phyloP scores from a whole-genome alignment of 2,113 vertebrate species.

The Dolichallabes microphthalmus region DNA sequence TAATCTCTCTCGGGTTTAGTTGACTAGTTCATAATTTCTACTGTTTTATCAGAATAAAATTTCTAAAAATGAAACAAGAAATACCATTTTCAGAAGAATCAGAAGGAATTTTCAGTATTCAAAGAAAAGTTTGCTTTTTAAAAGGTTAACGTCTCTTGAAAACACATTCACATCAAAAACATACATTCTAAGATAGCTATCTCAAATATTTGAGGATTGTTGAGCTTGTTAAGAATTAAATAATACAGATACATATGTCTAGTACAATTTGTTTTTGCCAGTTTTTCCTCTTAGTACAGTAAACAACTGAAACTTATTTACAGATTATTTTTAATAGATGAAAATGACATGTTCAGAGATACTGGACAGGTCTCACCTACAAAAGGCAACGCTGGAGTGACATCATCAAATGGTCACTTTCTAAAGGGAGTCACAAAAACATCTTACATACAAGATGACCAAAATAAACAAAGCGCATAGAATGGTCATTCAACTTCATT shows the following conservation, averaged over 20 bases:
- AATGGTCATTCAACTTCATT: neutral
- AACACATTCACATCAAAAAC: neutral
- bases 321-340: slow-evolving; percentile 15
- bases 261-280: neutral
- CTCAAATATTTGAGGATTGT: neutral
- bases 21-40: neutral
- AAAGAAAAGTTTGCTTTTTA: too few species aligned
- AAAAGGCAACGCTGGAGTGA: neutral
- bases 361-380: neutral
- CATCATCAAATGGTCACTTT: neutral
- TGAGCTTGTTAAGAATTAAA: neutral
- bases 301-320: neutral
- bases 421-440: neutral
- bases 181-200: neutral
- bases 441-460: neutral
- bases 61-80: neutral
- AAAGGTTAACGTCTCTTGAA: neutral
- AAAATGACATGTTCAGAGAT: slow-evolving; percentile 13
- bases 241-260: too few species aligned
- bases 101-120: neutral
- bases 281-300: neutral
- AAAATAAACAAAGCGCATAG: neutral
- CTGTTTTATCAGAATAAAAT: neutral
- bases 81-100: neutral
- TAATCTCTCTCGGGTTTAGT: neutral